Evolutionary conservation across 2,113 vertebrate species (phyloP), one percentile per base, ranked within the genome.

Genomic region (Cathartes aura): DNA sequence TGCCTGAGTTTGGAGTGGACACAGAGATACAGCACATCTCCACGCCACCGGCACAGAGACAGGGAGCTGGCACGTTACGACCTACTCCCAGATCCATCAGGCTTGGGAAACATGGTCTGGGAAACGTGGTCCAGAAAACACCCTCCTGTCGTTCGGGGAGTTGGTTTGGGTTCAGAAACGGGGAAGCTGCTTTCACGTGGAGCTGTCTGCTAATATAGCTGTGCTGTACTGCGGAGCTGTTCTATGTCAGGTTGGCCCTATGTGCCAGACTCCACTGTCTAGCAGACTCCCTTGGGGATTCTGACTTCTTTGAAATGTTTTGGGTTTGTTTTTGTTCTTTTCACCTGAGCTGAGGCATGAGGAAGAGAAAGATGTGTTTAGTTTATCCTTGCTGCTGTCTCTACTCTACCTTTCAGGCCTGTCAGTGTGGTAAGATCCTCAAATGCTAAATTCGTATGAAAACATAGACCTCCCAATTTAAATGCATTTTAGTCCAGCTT

Each of bases 91-190:
- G 38, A 16, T 63, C 29, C 40, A 30, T 30, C 42, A 50, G 52
- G 20, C 42, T 68, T 56, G 38, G 52, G 75, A 74, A 14, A 5
- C 0, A 0, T 34, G 30, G 18, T 30, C 47, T 56, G 38, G 52
- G 75, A 74, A 14, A 5, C 0, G 0, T 34, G 30, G 18, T 30
- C 47, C 32, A 43, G 38, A 89, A 72, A 58, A 52, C 32, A 68
- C 26, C 9, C 5, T 75, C 48, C 34, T 64, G 43, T 38, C 34
- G 38, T 47, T 67, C 12, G 27, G 62, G 43, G 47, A 68, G 23
- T 5, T 0, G 0, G 2, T 53, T 40, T 56, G 62, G 43, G 21
- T 7, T 93, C 32, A 55, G 85, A 40, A 56, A 11, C 0, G 4
- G 74, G 53, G 45, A 19, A 63, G 19, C 32, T 72, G 60, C 79